phyloP scores from a whole-genome alignment of 2,888 invertebrate genomes.

The Cyaniris semiargus region DNA sequence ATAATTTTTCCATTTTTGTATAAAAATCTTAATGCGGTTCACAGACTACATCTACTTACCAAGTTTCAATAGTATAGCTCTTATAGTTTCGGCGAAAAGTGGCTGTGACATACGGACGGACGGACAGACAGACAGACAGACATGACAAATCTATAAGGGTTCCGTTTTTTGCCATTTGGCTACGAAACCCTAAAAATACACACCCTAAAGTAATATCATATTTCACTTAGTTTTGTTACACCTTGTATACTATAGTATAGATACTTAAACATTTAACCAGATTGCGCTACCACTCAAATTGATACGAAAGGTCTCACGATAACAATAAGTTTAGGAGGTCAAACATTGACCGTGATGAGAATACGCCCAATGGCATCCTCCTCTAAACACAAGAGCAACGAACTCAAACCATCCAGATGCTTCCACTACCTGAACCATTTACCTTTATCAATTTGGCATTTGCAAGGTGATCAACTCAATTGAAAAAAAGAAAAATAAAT shows the following conservation, averaged over 20 bases:
- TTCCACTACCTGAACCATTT: not conserved
- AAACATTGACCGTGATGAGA: not conserved
- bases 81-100: no score
- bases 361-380: conserved; percentile 1
- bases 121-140: no score
- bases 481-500: not conserved
- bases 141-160: no score
- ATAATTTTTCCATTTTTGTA: no score
- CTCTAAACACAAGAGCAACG: conserved; percentile 14
- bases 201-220: no score
- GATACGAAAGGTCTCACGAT: conserved; percentile 11
- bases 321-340: not conserved
- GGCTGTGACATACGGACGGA: no score
- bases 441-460: not conserved
- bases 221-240: no score
- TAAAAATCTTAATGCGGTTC: no score
- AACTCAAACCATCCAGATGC: conserved; percentile 9
- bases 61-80: no score
- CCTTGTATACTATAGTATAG: not conserved
- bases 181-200: no score
- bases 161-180: no score
- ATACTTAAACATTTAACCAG: not conserved
- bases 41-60: no score
- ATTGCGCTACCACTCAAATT: not conserved
- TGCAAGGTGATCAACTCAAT: not conserved